Conservation (phyloP, 2,888 invertebrate genomes). For the Xiphydria camelus region DNA sequence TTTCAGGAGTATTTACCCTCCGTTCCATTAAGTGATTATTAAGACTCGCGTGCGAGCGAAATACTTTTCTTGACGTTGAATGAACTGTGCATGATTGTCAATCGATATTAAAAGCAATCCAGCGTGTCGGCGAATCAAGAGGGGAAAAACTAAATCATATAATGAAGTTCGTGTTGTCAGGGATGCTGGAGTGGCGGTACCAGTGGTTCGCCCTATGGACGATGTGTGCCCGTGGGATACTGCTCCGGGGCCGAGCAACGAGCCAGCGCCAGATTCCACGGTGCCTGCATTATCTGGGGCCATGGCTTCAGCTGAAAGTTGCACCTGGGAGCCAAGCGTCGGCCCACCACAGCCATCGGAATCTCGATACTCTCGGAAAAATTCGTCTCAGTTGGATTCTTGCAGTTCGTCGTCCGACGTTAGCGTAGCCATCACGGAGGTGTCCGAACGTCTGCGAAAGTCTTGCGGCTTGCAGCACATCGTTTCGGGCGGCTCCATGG, state of each 20-base stretch:
- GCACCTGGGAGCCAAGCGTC: slow-evolving; percentile 23
- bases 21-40: slow-evolving; percentile 16
- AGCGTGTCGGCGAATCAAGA: slow-evolving; percentile 14
- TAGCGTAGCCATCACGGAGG: slow-evolving; percentile 63
- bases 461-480: slow-evolving; percentile 67
- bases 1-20: no score
- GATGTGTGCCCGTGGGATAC: slow-evolving; percentile 66
- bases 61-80: no score
- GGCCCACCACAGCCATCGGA: slow-evolving; percentile 29
- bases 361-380: slow-evolving; percentile 62
- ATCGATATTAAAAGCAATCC: slow-evolving; percentile 18
- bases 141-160: slow-evolving; percentile 45
- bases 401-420: slow-evolving; percentile 78
- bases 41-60: no score
- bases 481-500: slow-evolving; percentile 66
- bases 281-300: slow-evolving; percentile 31
- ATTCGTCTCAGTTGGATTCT: slow-evolving; percentile 70
- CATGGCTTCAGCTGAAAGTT: slow-evolving; percentile 40
- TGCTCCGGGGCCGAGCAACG: slow-evolving; percentile 43
- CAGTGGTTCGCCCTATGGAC: slow-evolving; percentile 55
- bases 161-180: slow-evolving; percentile 55
- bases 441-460: slow-evolving; percentile 65
- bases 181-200: slow-evolving; percentile 51
- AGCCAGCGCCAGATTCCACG: slow-evolving; percentile 28
- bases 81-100: no score